phyloP scores from a whole-genome alignment of 2,113 vertebrate species.

The Phaetusa simplex region DNA sequence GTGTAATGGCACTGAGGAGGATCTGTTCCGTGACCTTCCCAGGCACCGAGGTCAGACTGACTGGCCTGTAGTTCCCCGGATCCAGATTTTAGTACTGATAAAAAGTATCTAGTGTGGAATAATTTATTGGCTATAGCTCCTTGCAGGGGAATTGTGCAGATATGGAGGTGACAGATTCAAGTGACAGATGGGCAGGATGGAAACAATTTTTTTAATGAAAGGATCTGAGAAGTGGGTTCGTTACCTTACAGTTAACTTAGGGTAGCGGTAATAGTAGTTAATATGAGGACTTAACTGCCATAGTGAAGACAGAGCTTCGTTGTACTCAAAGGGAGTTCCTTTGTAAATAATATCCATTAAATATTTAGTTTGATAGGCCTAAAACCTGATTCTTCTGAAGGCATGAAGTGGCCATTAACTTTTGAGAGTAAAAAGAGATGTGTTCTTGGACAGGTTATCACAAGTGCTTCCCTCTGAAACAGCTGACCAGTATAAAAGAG shows the following conservation, averaged over 20 bases:
- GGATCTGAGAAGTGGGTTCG: neutral
- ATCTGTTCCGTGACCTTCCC: too few species aligned
- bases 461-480: neutral
- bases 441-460: neutral
- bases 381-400: neutral
- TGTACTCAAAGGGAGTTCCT: neutral
- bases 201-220: neutral
- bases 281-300: neutral
- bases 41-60: too few species aligned
- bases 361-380: neutral
- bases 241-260: neutral
- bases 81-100: neutral
- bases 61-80: too few species aligned
- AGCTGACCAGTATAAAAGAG: neutral
- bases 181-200: neutral
- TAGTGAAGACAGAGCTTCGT: neutral
- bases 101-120: neutral
- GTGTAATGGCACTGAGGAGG: too few species aligned
- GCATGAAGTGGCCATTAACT: neutral
- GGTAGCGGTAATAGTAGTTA: neutral
- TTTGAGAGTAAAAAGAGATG: neutral
- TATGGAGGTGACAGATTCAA: neutral
- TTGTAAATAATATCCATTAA: neutral
- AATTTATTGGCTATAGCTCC: neutral
- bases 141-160: neutral